Evolutionary conservation across 2,113 vertebrate species (phyloP).

Genomic region (Channa argus): DNA sequence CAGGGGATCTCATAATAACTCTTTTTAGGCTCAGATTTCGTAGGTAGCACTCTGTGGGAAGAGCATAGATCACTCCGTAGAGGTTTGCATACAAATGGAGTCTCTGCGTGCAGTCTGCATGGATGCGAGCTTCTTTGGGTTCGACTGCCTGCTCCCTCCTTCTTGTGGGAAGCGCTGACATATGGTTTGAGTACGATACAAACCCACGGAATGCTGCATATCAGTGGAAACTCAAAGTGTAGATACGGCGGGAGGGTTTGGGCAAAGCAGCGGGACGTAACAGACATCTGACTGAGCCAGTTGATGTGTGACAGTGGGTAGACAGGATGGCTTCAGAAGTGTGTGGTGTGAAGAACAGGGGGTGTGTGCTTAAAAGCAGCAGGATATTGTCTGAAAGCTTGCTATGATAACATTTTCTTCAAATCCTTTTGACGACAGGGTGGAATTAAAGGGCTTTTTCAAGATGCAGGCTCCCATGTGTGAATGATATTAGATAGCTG

Average conservation of each 20-base stretch:
- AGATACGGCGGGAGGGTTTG: conserved; percentile 63
- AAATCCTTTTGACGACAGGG: neutral
- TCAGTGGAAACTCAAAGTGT: conserved; percentile 57
- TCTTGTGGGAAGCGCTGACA: conserved; percentile 40
- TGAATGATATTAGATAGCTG: neutral
- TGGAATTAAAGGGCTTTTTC: neutral
- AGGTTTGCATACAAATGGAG: conserved; percentile 56
- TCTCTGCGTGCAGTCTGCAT: conserved; percentile 19
- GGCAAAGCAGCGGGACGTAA: conserved; percentile 58
- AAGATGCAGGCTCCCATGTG: neutral
- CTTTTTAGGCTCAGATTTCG: conserved; percentile 31
- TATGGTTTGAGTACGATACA: conserved; percentile 45
- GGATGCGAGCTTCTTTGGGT: conserved; percentile 32
- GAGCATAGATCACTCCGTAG: conserved; percentile 39
- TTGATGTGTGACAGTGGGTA: conserved; percentile 72
- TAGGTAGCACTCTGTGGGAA: conserved; percentile 49
- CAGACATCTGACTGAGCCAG: conserved; percentile 70
- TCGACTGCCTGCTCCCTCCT: conserved; percentile 30
- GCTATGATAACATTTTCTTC: conserved; percentile 9
- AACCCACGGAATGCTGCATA: conserved; percentile 39
- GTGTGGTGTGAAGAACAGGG: conserved; percentile 45
- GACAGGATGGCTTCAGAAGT: conserved; percentile 56
- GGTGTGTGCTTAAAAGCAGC: conserved; percentile 47
- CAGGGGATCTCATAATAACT: neutral
- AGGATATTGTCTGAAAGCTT: conserved; percentile 48